Evolutionary conservation across 2,113 vertebrate species (phyloP).

Genomic region (Crotalus helleri): DNA sequence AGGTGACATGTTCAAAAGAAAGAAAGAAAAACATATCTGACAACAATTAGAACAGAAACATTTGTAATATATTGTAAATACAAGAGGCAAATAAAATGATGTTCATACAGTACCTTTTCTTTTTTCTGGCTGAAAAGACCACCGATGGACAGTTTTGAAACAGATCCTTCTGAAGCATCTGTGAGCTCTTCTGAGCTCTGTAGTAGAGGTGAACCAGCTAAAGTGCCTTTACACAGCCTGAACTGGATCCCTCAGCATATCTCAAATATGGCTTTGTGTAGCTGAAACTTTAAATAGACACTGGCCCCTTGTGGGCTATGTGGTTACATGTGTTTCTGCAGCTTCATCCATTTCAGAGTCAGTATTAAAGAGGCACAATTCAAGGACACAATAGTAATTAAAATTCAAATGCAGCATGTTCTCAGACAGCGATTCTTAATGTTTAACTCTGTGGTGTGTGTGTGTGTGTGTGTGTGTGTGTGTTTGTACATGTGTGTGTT

Average conservation of each 20-base stretch:
- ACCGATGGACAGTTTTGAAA: not conserved
- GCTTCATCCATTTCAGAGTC: conserved; percentile 30
- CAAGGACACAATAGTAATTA: not conserved
- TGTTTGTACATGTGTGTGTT: not conserved
- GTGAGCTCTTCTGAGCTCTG: not conserved
- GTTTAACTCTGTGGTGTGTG: not conserved
- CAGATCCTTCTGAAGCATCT: conserved; percentile 16
- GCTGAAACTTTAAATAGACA: conserved; percentile 40
- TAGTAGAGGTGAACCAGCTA: not conserved
- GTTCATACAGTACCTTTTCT: conserved; percentile 11
- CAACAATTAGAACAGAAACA: not conserved
- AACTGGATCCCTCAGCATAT: not conserved
- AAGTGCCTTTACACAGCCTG: conserved; percentile 1
- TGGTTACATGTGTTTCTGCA: conserved; percentile 29
- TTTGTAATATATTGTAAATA: not conserved
- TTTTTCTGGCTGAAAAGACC: not conserved
- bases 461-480: not conserved
- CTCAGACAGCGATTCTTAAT: not conserved
- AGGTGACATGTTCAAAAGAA: not conserved
- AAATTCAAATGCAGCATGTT: not conserved
- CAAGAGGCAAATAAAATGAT: not conserved
- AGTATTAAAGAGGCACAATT: not conserved
- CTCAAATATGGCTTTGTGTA: not conserved
- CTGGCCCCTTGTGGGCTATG: conserved; percentile 49
- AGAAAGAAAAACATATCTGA: not conserved